Evolutionary conservation across 2,888 invertebrate species (phyloP).

Genomic region (Altica lythri): DNA sequence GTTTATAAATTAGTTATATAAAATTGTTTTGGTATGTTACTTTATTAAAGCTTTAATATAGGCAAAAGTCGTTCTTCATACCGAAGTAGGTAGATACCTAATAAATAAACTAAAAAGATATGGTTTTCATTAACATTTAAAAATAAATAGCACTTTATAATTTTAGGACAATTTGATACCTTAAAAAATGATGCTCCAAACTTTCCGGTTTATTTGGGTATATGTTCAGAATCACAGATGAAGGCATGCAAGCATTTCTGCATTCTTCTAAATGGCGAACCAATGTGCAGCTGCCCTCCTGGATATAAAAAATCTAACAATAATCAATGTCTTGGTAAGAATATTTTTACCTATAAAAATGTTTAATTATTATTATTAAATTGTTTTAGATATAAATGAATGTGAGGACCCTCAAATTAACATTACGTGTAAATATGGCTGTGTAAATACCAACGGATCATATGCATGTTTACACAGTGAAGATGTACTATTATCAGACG

Average conservation of each 20-base stretch:
- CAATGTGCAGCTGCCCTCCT: constrained; percentile 45
- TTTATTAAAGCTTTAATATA: too few species aligned
- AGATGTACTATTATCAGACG: constrained; percentile 32
- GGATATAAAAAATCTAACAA: constrained; percentile 43
- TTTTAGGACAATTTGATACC: too few species aligned
- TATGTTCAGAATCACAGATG: constrained; percentile 39
- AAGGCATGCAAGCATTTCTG: constrained; percentile 57
- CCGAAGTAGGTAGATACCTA: too few species aligned
- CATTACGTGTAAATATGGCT: constrained; percentile 58
- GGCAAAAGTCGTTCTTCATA: too few species aligned
- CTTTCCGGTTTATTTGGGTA: constrained; percentile 20
- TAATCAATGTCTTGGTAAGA: constrained; percentile 42
- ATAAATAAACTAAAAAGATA: too few species aligned
- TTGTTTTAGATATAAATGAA: constrained; percentile 67
- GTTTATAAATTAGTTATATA: too few species aligned
- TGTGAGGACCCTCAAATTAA: constrained; percentile 60
- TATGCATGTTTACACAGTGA: constrained; percentile 56
- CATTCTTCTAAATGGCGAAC: constrained; percentile 49
- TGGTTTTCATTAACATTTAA: too few species aligned
- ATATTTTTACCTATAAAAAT: constrained; percentile 7
- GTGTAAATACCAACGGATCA: constrained; percentile 68
- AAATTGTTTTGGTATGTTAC: too few species aligned
- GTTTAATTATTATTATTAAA: neutral
- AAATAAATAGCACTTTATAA: too few species aligned
- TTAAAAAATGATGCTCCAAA: neutral